Evolutionary conservation across 2,888 invertebrate genomes (phyloP).

Genomic region (Cremastinae sp.): DNA sequence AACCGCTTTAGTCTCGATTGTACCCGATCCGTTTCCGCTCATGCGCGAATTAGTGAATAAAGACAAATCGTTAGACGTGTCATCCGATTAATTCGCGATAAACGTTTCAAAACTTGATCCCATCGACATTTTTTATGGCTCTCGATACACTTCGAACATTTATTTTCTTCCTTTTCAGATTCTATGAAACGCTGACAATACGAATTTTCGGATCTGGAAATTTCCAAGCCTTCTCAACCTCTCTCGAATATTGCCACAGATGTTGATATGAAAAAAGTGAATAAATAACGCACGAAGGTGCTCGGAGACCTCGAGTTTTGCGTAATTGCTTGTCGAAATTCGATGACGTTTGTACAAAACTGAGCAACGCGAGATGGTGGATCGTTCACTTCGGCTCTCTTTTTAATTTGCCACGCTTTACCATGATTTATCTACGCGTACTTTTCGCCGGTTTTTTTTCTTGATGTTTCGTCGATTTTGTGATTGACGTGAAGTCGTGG

Average conservation of each 20-base stretch:
- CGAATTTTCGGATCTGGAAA: constrained; percentile 12
- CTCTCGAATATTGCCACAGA: constrained; percentile 36
- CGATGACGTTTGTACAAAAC: constrained; percentile 42
- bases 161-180: constrained; percentile 13
- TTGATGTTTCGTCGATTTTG: constrained; percentile 27
- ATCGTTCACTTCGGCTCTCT: constrained; percentile 37
- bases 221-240: constrained; percentile 1
- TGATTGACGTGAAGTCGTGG: constrained; percentile 35
- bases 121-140: constrained; percentile 18
- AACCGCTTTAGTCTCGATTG: constrained; percentile 21
- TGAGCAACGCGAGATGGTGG: constrained; percentile 49
- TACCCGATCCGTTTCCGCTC: constrained; percentile 17
- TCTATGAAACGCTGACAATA: too few species aligned
- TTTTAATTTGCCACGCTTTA: background rate
- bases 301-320: constrained; percentile 37
- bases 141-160: constrained; percentile 38
- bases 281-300: constrained; percentile 32
- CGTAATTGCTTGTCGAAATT: constrained; percentile 43
- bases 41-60: constrained; percentile 38
- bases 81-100: constrained; percentile 44
- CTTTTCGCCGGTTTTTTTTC: constrained; percentile 7
- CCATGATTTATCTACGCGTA: constrained; percentile 17
- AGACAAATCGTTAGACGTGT: constrained; percentile 9
- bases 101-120: constrained; percentile 26
- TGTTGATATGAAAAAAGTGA: constrained; percentile 24